Conservation (phyloP, 2,113 vertebrate genomes). For the Macquaria australasica region DNA sequence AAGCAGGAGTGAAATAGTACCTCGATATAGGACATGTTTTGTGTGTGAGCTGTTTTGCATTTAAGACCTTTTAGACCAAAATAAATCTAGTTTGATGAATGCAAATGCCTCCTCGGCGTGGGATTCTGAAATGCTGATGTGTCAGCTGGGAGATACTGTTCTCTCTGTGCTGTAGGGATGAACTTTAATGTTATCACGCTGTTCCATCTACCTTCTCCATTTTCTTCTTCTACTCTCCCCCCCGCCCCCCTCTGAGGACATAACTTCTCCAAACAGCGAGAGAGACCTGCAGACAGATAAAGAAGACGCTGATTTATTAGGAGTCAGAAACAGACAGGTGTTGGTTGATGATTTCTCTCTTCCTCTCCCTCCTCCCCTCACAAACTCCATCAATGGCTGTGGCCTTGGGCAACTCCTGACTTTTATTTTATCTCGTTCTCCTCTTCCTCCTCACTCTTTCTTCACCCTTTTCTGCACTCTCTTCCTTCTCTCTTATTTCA, state of each 20-base stretch:
- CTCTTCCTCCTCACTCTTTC: conserved; percentile 28
- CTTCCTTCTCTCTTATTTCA: conserved; percentile 18
- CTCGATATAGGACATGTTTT: conserved; percentile 33
- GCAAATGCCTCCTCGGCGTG: conserved; percentile 19
- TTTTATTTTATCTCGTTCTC: conserved; percentile 47
- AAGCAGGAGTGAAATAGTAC: conserved; percentile 19
- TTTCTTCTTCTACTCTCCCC: conserved; percentile 2
- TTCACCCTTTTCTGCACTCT: background rate
- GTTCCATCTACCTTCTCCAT: conserved; percentile 27
- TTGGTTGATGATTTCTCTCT: conserved; percentile 82
- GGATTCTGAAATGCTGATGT: conserved; percentile 4
- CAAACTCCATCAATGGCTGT: conserved; percentile 28
- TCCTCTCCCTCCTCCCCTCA: conserved; percentile 69
- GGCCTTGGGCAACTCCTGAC: conserved; percentile 64
- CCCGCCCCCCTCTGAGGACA: background rate
- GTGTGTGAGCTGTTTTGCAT: conserved; percentile 56
- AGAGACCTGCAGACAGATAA: conserved; percentile 38
- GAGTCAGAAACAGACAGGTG: conserved; percentile 80
- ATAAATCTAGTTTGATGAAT: conserved; percentile 79
- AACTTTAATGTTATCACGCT: conserved; percentile 16
- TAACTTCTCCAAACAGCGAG: conserved; percentile 8
- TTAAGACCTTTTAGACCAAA: conserved; percentile 49
- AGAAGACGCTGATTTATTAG: conserved; percentile 74
- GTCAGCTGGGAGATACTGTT: background rate
- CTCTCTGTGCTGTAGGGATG: conserved; percentile 10